A percentile compares a stretch with the other conserved stretches of the same genome.
phyloP scores from a whole-genome alignment of 2,888 invertebrate genomes.

The Caenorhabditis zanzibari region DNA sequence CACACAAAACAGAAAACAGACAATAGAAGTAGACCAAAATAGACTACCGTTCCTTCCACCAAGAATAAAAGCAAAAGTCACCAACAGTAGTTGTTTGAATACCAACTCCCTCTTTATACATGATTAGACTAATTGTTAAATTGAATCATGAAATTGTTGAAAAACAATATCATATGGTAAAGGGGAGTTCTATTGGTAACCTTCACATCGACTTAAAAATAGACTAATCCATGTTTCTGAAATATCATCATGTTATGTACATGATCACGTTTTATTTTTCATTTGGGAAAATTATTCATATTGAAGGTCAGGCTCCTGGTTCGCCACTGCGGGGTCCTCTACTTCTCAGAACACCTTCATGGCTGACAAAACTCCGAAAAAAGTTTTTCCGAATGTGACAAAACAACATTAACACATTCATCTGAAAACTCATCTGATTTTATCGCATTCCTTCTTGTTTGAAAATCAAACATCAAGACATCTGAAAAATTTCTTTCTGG shows the following conservation, averaged over 20 bases:
- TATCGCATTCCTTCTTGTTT: neutral
- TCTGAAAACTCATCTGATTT: neutral
- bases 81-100: too few relatives aligned
- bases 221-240: constrained; percentile 31
- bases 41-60: too few relatives aligned
- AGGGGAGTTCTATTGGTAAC: constrained; percentile 16
- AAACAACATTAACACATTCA: constrained; percentile 15
- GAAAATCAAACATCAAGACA: constrained; percentile 13
- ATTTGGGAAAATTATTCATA: neutral
- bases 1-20: too few relatives aligned
- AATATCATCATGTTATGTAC: constrained; percentile 18
- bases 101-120: constrained; percentile 3
- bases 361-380: too few relatives aligned
- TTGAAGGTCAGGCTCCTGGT: too few relatives aligned
- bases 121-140: constrained; percentile 28
- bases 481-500: neutral
- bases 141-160: constrained; percentile 21
- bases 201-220: constrained; percentile 30
- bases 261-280: neutral
- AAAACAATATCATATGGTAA: constrained; percentile 35
- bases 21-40: too few relatives aligned
- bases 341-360: too few relatives aligned
- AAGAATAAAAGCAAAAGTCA: too few relatives aligned
- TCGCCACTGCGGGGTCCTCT: too few relatives aligned
- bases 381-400: too few relatives aligned